These are phyloP conservation scores for Mastacembelus armatus DNA, from an alignment of 2,797 vertebrate genomes.

Conservation along the genomic window DNA sequence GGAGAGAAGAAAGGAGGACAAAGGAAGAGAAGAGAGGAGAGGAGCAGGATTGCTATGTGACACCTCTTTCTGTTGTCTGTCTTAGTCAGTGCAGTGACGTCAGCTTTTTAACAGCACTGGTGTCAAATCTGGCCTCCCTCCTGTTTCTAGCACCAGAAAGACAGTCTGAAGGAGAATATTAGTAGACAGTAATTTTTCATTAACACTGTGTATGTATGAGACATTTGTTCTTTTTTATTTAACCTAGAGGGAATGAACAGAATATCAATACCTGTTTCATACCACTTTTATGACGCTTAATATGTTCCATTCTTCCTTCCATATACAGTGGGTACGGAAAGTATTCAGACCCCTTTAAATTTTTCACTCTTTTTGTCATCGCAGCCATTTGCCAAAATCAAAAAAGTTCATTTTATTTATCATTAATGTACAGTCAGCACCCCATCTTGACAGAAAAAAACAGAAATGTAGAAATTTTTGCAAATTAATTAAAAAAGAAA, in stretches of 20 bases:
- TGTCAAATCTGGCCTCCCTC: constrained; percentile 83
- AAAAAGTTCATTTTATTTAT: too few species aligned
- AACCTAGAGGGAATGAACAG: constrained; percentile 31
- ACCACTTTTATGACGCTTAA: constrained; percentile 17
- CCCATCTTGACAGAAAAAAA: too few species aligned
- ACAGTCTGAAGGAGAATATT: constrained; percentile 60
- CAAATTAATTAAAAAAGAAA: too few species aligned
- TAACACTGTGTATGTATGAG: constrained; percentile 53
- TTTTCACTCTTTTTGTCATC: too few species aligned
- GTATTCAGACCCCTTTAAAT: too few species aligned
- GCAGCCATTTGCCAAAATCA: too few species aligned
- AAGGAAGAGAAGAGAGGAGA: constrained; percentile 42
- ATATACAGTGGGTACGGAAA: too few species aligned
- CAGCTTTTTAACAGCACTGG: constrained; percentile 80
- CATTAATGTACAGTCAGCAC: too few species aligned
- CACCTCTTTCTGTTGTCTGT: constrained; percentile 76
- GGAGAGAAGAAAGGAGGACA: constrained; percentile 13
- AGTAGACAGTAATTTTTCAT: constrained; percentile 46
- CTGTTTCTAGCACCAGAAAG: constrained; percentile 72
- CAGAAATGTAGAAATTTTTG: too few species aligned
- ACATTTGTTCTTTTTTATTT: constrained; percentile 33
- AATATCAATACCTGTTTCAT: constrained; percentile 37
- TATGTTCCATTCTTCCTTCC: constrained; percentile 15
- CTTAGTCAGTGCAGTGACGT: constrained; percentile 81
- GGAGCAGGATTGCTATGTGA: constrained; percentile 72